A percentile compares a stretch with the other conserved stretches of the same genome.
Conservation (phyloP, 2,797 vertebrate genomes). For the Tolypeutes matacus region DNA sequence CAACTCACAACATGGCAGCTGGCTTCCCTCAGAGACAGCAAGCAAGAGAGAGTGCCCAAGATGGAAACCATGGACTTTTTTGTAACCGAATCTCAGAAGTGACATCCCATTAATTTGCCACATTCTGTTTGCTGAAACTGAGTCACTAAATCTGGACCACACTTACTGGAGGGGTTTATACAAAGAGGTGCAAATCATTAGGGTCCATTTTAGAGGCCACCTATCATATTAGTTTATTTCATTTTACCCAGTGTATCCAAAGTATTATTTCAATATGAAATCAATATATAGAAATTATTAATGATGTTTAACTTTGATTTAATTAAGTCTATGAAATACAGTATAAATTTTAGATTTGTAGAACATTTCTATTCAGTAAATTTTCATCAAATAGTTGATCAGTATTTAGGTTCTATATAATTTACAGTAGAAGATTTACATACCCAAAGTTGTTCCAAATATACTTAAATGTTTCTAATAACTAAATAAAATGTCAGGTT, state of each 20-base stretch:
- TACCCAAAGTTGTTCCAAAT: neutral
- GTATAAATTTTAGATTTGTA: no score
- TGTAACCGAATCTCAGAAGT: neutral
- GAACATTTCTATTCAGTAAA: no score
- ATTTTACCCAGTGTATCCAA: neutral
- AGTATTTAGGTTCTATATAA: no score
- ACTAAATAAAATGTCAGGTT: neutral
- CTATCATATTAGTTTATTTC: neutral
- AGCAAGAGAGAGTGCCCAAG: neutral
- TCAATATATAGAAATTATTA: neutral
- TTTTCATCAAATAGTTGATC: no score
- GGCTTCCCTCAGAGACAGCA: neutral
- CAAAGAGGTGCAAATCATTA: neutral
- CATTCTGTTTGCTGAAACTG: neutral
- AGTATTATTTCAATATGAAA: neutral
- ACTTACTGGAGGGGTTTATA: neutral
- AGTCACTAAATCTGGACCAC: neutral
- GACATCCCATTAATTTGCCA: neutral
- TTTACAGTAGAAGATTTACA: no score
- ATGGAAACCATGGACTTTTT: neutral
- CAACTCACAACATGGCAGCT: neutral
- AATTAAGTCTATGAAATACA: neutral
- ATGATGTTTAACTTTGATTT: neutral
- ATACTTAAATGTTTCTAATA: neutral
- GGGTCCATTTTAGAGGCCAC: neutral